These are phyloP conservation scores for Clarias pachynema DNA, from an alignment of 2,797 vertebrate genomes.

Conservation along the genomic window DNA sequence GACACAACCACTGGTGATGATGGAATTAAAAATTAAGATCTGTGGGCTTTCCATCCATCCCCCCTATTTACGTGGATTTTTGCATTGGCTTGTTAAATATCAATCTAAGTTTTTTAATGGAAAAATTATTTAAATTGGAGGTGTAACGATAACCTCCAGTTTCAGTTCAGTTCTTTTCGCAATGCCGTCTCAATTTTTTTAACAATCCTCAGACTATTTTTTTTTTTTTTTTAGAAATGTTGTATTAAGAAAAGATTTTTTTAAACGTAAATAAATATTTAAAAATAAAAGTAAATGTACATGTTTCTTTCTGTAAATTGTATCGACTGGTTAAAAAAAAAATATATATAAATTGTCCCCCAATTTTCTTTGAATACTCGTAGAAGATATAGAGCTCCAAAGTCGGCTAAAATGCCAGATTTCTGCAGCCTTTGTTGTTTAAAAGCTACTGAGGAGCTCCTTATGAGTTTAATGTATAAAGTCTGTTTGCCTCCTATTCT, in stretches of 20 bases:
- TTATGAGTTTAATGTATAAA: not conserved
- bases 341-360: not conserved
- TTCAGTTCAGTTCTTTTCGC: not conserved
- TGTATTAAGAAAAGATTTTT: not conserved
- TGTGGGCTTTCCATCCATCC: not conserved
- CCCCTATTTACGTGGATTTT: not conserved
- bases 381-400: not conserved
- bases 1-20: not conserved
- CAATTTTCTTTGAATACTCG: not conserved
- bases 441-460: not conserved
- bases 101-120: not conserved
- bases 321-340: not conserved
- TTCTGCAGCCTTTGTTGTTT: no score
- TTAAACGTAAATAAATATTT: not conserved
- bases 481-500: not conserved
- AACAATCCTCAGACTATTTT: not conserved
- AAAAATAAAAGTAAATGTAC: no score
- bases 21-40: conserved; percentile 39
- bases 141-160: not conserved
- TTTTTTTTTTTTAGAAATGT: no score
- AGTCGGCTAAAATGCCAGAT: not conserved
- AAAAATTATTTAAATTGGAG: not conserved
- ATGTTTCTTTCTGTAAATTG: not conserved
- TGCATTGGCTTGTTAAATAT: not conserved
- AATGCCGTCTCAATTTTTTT: not conserved